Evolutionary conservation across 1,140 invertebrate genomes (phyloP).

Genomic region (Holotrichia oblita): DNA sequence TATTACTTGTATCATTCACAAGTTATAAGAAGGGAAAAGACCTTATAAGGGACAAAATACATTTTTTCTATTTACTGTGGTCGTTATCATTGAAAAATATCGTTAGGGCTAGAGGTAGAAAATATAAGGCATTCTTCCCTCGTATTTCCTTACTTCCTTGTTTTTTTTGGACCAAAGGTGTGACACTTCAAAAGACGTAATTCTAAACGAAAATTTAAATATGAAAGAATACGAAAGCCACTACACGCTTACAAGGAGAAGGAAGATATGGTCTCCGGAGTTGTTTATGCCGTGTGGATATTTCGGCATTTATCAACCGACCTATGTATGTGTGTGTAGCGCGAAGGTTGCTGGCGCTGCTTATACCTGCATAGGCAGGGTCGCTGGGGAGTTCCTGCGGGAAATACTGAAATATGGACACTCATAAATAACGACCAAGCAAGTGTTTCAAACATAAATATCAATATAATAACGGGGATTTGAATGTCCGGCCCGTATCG

Average conservation of each 20-base stretch:
- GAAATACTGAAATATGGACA: conserved; percentile 28
- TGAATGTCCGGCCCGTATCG: conserved; percentile 18
- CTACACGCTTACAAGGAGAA: neutral
- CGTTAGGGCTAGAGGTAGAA: neutral
- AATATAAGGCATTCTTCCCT: neutral
- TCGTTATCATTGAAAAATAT: neutral
- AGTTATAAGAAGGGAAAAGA: neutral
- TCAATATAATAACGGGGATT: conserved; percentile 33
- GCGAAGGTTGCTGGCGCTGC: neutral
- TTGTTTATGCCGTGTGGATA: conserved; percentile 6
- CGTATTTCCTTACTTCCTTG: neutral
- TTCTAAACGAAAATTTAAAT: conserved; percentile 27
- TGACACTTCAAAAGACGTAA: neutral
- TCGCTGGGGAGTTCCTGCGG: neutral
- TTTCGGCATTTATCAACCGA: neutral
- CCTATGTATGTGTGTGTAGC: neutral
- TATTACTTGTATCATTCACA: neutral
- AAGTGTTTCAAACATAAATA: conserved; percentile 33
- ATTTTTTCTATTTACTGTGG: neutral
- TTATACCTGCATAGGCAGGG: conserved; percentile 13
- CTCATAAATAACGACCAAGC: conserved; percentile 1
- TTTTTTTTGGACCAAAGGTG: neutral
- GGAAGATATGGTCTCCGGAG: neutral
- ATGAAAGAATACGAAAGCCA: conserved; percentile 14
- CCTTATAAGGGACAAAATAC: neutral